A percentile compares a stretch with the other conserved stretches of the same genome.
phyloP scores from a whole-genome alignment of 2,113 vertebrate genomes.

The Corythornis vintsioides region DNA sequence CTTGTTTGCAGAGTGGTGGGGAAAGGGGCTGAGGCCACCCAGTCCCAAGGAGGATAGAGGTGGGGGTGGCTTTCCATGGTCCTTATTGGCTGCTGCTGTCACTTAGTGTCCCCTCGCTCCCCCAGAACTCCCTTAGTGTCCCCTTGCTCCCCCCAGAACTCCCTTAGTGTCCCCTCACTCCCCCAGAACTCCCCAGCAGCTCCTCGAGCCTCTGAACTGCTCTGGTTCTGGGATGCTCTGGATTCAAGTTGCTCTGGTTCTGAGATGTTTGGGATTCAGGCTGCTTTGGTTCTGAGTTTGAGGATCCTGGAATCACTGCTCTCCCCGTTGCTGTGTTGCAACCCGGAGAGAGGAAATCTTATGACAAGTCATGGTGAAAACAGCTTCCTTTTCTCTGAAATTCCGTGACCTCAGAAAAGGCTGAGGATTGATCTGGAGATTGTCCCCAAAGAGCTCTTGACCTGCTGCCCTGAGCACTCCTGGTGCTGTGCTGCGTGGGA shows the following conservation, averaged over 20 bases:
- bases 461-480: not conserved
- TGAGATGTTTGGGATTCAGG: not conserved
- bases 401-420: not conserved
- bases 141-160: rapidly evolving
- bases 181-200: not conserved
- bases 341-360: conserved; percentile 10
- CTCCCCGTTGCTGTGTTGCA: not conserved
- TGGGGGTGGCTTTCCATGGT: not conserved
- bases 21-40: not conserved
- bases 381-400: not conserved
- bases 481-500: rapidly evolving
- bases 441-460: not conserved
- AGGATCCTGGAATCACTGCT: not conserved
- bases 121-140: too few species aligned
- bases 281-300: not conserved
- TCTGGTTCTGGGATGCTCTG: not conserved
- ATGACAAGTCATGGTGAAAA: not conserved
- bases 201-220: not conserved
- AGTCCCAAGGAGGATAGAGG: not conserved
- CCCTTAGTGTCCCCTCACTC: not conserved
- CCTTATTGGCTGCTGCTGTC: not conserved
- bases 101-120: not conserved
- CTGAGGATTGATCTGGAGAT: not conserved
- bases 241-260: not conserved
- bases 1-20: not conserved